Percentiles rank a stretch among this genome's conserved stretches.
Conservation (phyloP, 1,140 invertebrate species). For the Ericerus pela region DNA sequence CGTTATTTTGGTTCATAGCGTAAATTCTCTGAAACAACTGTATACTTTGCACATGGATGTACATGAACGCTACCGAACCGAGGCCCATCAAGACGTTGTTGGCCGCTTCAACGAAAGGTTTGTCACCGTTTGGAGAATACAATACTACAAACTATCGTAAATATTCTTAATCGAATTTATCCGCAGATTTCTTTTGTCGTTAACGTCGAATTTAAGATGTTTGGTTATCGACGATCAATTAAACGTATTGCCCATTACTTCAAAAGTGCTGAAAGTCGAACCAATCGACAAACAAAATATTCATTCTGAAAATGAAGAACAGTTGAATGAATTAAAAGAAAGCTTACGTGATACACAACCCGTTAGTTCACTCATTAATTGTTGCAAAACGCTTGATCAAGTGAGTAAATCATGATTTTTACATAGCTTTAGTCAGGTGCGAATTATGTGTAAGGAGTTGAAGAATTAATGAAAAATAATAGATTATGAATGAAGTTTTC, state of each 20-base stretch:
- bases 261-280: conserved; percentile 56
- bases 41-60: conserved; percentile 98
- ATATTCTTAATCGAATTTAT: conserved; percentile 3
- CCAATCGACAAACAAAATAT: conserved; percentile 39
- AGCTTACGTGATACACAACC: conserved; percentile 77
- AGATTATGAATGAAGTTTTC: too few species aligned
- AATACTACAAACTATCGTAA: background rate
- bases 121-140: conserved; percentile 30
- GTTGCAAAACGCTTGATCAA: conserved; percentile 89
- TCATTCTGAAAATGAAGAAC: conserved; percentile 34
- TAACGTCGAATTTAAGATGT: conserved; percentile 74
- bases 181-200: conserved; percentile 70
- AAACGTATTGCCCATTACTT: conserved; percentile 81
- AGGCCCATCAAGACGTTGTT: conserved; percentile 82
- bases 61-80: conserved; percentile 85
- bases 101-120: conserved; percentile 89
- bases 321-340: conserved; percentile 55
- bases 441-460: too few species aligned
- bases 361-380: conserved; percentile 72
- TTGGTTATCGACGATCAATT: conserved; percentile 89
- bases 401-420: too few species aligned
- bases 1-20: conserved; percentile 63
- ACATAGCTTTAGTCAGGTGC: too few species aligned
- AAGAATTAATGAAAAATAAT: too few species aligned
- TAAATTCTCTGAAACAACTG: conserved; percentile 83